Evolutionary conservation across 2,113 vertebrate species (phyloP), one percentile per base, ranked within the genome.

Genomic region (Plecotus auritus): DNA sequence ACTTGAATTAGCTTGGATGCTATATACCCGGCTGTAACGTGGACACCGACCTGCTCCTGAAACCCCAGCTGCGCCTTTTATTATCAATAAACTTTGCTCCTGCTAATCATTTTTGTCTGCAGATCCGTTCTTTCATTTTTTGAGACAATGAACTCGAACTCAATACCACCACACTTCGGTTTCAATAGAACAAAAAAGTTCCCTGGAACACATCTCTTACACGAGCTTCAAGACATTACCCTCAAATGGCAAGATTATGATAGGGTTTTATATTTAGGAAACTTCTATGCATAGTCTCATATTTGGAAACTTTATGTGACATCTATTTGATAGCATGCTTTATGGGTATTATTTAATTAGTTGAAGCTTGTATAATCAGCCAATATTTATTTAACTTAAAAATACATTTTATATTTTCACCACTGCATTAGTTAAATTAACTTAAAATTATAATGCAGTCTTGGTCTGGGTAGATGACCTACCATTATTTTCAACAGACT

Each of bases 381-480:
- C 26, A 67, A n/a, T 85, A 69, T 59, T 93, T 82, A 90, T 81
- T 95, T 85, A 85, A 85, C 6, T 76, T 95, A 40, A 66, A 91
- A 92, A 69, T 66, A 37, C 64, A 12, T 66, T 74, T 91, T 93
- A 32, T 47, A 69, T 30, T 85, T 82, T 20, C 12, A 78, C 14
- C 13, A 76, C 11, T 74, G 67, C 2, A 7, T 37, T 72, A 4
- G 8, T 70, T 91, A 91, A 80, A 84, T 73, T 42, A 85, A 94
- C 17, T 77, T 80, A 45, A 77, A 94, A 32, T 74, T 67, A 85
- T 77, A 61, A 78, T 54, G 7, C 7, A 37, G 7, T 22, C 13
- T 61, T 73, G 72, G 37, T 5, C 20, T 88, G 40, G 28, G 49
- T 54, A 49, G 45, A 47, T 81, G 30, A 45, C 1, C 32, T 87